Base-by-base conservation (phyloP, 2,113 vertebrate genomes). In the Phasianus colchicus region DNA sequence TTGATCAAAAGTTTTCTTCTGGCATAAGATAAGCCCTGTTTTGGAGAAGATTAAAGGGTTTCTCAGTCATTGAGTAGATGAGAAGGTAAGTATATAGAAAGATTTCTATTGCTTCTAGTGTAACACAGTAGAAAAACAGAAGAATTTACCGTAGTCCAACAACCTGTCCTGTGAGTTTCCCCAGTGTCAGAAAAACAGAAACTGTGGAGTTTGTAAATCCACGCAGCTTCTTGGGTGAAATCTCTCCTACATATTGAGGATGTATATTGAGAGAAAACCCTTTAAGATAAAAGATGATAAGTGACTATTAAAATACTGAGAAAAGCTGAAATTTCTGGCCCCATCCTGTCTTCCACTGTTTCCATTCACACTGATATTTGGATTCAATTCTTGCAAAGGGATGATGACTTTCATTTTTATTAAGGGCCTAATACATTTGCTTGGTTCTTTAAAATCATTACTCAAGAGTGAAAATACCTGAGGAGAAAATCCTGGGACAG, bases 171-270 rank as follows among this genome's bases (percentile, higher is more conserved):
- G 83, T 83, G 18, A 98, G 83, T 80, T 98, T 98, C 47, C 98
- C 98, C 29, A 98, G 89, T 34, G 94, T 97, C 14, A 98, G 96
- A 85, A 98, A 98, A 76, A 98, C 94, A 34, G 98, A 64, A 38
- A 92, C 69, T 2, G 97, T 98, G 76, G 98, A 86, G 14, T 97
- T 98, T 83, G 98, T 55, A 75, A 98, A 98, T 15, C 98, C 98
- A 91, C 98, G 97, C 27, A 98, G 74, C 76, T 97, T 97, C 95
- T 97, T 98, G 67, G 98, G 98, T 79, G 98, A 98, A 87, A 97
- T 97, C 92, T 98, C 98, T n/a, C 97, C 97, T 11, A 98, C 86
- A 19, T 98, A 98, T 93, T 98, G 98, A 72, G 98, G 97, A 30
- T 98, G 98, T 72, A 98, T 97, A 75, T 95, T 98, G 57, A 98